Evolutionary conservation across 2,888 invertebrate species (phyloP).

Genomic region (Coenonympha glycerion): DNA sequence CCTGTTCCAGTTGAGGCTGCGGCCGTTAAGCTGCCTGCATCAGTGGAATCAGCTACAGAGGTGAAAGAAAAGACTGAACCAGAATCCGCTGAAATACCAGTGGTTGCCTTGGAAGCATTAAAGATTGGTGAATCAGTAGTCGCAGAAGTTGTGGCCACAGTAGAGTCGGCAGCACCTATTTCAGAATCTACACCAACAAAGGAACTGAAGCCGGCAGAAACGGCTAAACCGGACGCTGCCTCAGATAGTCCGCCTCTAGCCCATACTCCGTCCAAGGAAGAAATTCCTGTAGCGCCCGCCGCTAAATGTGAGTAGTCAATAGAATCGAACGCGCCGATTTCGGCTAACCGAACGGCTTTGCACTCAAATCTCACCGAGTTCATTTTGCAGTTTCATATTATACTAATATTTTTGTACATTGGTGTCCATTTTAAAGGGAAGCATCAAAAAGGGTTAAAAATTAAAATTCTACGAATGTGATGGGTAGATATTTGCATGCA

Average conservation of each 20-base stretch:
- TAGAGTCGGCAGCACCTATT: conserved; percentile 19
- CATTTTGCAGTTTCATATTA: conserved; percentile 67
- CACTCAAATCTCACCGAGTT: conserved; percentile 68
- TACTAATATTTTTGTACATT: conserved; percentile 61
- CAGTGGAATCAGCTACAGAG: not conserved
- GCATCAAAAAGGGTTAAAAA: too few species aligned
- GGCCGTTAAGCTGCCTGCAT: conserved; percentile 15
- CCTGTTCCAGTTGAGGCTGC: conserved; percentile 25
- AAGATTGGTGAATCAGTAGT: conserved; percentile 23
- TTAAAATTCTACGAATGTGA: too few species aligned
- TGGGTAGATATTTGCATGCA: too few species aligned
- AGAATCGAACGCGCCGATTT: conserved; percentile 27
- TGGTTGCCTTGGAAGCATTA: conserved; percentile 24
- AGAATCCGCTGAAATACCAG: conserved; percentile 25
- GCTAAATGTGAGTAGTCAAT: conserved; percentile 64
- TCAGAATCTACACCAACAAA: conserved; percentile 16
- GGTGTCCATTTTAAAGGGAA: conserved; percentile 54
- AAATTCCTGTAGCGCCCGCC: conserved; percentile 45
- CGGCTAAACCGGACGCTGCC: conserved; percentile 25
- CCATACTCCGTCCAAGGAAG: conserved; percentile 62
- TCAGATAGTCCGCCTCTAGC: conserved; percentile 65
- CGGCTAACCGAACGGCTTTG: conserved; percentile 59
- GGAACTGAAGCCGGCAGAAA: conserved; percentile 16
- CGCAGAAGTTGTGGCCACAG: conserved; percentile 27
- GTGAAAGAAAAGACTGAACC: conserved; percentile 21